A percentile compares a stretch with the other conserved stretches of the same genome.
Conservation (phyloP, 2,888 invertebrate species). For the Coelinius sp. region DNA sequence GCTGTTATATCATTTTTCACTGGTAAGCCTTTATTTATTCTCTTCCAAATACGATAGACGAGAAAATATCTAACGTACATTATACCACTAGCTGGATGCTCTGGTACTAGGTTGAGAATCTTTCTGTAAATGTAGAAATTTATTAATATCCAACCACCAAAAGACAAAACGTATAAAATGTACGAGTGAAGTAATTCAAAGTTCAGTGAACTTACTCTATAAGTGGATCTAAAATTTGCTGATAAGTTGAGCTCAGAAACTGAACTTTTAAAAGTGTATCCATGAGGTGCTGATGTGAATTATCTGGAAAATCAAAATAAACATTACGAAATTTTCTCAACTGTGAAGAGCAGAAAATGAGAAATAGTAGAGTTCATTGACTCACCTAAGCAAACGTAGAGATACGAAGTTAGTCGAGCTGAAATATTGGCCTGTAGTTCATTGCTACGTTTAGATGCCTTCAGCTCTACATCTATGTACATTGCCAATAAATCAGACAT, state of each 20-base stretch:
- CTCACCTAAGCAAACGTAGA: constrained; percentile 65
- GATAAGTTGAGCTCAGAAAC: constrained; percentile 59
- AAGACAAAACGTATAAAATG: too few species aligned
- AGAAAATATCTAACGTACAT: constrained; percentile 66
- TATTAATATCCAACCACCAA: neutral
- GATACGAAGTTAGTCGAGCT: constrained; percentile 61
- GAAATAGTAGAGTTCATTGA: constrained; percentile 25
- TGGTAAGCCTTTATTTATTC: constrained; percentile 58
- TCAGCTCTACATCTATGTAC: constrained; percentile 71
- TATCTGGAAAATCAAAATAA: constrained; percentile 57
- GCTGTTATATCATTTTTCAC: constrained; percentile 60
- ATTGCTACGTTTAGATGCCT: constrained; percentile 63
- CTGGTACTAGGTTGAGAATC: constrained; percentile 59
- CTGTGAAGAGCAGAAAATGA: neutral
- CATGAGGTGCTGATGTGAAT: constrained; percentile 64
- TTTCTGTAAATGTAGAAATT: constrained; percentile 57
- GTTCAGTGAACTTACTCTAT: constrained; percentile 61
- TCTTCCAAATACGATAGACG: constrained; percentile 65
- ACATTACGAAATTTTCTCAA: neutral
- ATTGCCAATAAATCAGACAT: constrained; percentile 70
- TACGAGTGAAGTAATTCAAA: neutral
- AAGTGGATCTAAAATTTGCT: constrained; percentile 64
- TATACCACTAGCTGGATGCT: constrained; percentile 56
- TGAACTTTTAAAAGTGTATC: constrained; percentile 66
- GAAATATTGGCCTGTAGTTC: constrained; percentile 61